Base-by-base conservation (phyloP, 2,113 vertebrate species). In the Micronisus gabar region DNA sequence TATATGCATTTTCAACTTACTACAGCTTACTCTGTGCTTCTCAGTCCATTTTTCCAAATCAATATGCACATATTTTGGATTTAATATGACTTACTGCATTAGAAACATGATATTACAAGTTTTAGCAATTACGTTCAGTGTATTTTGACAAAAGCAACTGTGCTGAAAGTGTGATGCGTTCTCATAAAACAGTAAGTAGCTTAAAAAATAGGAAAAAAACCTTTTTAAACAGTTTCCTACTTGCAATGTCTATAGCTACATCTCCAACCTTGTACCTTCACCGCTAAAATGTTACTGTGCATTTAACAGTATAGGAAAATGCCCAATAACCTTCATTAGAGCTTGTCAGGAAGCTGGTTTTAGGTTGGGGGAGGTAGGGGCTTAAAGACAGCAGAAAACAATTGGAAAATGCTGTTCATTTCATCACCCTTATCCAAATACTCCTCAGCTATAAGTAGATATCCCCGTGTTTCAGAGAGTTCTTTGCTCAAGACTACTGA, bases 81-180 rank as follows among this genome's bases (percentile, higher is more conserved):
- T 90, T 72, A 62, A 65, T 45, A 27, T 58, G 2, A 65, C 22
- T 58, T 89, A 68, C 18, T 71, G n/a, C 40, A 63, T 55, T 62
- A 87, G 45, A 93, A 96, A 81, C 29, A 66, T 2, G 18, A 47
- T 47, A 56, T 52, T 40, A 79, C 13, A 29, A 78, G 32, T 45
- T 75, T 62, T 15, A 75, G 21, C 41, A 52, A 50, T 38, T 22
- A 41, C 6, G 11, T 61, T 40, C 66, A 32, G 55, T n/a, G 29
- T 66, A 47, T 78, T 83, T 40, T 76, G 45, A 86, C 68, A 70
- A 89, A 52, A 50, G 26, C 38, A 83, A 71, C 7, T 0, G 6
- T 67, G 53, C n/a, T 73, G 68, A 70, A 83, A 93, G 26, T 0
- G 0, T n/a, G 62, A 67, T 1, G 3, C 1, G 3, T 72, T 85